Conservation (phyloP, 2,797 vertebrate species). For the Otolemur crassicaudatus region DNA sequence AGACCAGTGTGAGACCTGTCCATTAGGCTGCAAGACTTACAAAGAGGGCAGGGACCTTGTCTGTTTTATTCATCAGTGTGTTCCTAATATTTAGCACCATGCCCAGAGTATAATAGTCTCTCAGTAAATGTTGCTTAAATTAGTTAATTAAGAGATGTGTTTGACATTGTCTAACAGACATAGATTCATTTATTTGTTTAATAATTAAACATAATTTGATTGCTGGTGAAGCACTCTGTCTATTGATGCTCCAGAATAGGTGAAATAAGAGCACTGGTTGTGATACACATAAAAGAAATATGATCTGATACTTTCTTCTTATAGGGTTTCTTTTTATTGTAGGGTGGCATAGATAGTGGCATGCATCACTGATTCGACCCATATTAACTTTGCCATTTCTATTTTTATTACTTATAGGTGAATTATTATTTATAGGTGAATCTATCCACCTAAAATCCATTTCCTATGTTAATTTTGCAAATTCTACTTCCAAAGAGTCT, state of each 20-base stretch:
- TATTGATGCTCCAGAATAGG: not conserved
- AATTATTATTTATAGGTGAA: too few relatives aligned
- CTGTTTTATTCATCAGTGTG: not conserved
- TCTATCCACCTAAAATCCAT: too few relatives aligned
- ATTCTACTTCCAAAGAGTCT: not conserved
- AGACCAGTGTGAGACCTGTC: not conserved
- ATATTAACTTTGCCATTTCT: not conserved
- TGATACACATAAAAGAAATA: not conserved
- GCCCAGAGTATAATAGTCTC: not conserved
- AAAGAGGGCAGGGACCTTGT: too few relatives aligned
- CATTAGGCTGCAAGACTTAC: not conserved
- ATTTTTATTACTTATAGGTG: not conserved
- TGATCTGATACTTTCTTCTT: not conserved
- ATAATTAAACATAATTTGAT: not conserved
- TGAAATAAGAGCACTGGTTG: not conserved
- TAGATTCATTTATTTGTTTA: not conserved
- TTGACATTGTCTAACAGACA: not conserved
- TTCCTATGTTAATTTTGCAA: not conserved
- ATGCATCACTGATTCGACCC: not conserved
- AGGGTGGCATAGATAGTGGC: not conserved
- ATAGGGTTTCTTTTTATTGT: not conserved
- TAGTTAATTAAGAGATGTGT: not conserved
- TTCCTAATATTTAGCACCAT: not conserved
- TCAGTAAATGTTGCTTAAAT: not conserved
- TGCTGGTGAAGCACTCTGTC: not conserved